These are phyloP conservation scores for Nomada hirtipes DNA, from an alignment of 2,888 invertebrate genomes.

Conservation along the genomic window DNA sequence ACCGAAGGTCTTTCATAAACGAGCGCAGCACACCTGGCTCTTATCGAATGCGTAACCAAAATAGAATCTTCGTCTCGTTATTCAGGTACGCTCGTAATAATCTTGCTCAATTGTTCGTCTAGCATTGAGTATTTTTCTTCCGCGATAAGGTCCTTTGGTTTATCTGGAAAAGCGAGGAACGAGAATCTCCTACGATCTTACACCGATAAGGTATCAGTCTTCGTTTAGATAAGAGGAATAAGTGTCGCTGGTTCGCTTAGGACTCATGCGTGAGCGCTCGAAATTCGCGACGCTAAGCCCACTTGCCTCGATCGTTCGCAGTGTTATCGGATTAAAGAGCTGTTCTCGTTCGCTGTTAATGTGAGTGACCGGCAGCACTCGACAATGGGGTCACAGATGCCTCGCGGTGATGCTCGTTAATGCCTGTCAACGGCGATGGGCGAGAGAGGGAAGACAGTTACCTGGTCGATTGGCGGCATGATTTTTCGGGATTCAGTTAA, in stretches of 20 bases:
- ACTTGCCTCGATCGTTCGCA: slow-evolving; percentile 27
- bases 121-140: neutral
- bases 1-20: neutral
- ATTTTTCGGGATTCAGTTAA: slow-evolving; percentile 14
- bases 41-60: neutral
- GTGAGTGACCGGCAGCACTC: slow-evolving; percentile 59
- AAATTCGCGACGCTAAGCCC: slow-evolving; percentile 32
- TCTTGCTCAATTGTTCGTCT: neutral
- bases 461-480: slow-evolving; percentile 27
- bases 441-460: slow-evolving; percentile 6
- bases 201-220: slow-evolving; percentile 40
- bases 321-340: slow-evolving; percentile 58
- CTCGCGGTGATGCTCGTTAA: slow-evolving; percentile 47
- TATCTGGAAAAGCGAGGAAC: slow-evolving; percentile 2
- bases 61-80: neutral
- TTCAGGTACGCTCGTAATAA: neutral
- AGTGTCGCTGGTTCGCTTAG: neutral
- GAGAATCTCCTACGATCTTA: slow-evolving; percentile 7
- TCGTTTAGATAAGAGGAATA: slow-evolving; percentile 17
- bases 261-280: neutral
- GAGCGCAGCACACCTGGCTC: no score
- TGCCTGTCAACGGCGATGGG: slow-evolving; percentile 32
- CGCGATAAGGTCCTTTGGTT: neutral
- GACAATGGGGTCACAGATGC: slow-evolving; percentile 63
- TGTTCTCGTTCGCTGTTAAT: slow-evolving; percentile 60